A percentile compares a stretch with the other conserved stretches of the same genome.
These are phyloP conservation scores for Dendropsophus ebraccatus DNA, from an alignment of 2,113 vertebrate species.

Conservation along the genomic window DNA sequence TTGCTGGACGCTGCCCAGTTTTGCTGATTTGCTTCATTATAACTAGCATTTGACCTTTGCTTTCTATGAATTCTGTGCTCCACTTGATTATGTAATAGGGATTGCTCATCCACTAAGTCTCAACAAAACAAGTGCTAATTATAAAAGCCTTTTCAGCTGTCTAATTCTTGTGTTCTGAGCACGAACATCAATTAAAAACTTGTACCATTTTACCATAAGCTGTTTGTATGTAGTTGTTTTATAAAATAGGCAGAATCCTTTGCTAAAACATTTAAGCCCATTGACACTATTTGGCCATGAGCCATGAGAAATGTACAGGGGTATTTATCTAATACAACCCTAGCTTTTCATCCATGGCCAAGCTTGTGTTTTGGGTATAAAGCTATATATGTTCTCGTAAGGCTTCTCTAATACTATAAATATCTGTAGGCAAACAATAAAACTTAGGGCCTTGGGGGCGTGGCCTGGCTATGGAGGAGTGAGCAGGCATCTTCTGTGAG, in stretches of 20 bases:
- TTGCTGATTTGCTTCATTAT: constrained; percentile 3
- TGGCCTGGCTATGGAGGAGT: no score
- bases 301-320: no score
- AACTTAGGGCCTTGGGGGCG: no score
- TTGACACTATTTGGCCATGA: no score
- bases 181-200: constrained; percentile 25
- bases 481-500: no score
- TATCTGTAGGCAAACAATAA: no score
- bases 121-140: constrained; percentile 39
- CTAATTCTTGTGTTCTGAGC: constrained; percentile 6
- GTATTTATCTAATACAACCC: no score
- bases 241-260: background rate
- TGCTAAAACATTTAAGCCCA: background rate
- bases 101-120: constrained; percentile 37
- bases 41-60: constrained; percentile 46
- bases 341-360: no score
- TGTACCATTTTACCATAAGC: background rate
- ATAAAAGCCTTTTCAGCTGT: constrained; percentile 21
- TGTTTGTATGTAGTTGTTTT: background rate
- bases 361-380: no score
- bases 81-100: constrained; percentile 30
- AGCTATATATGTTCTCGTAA: no score
- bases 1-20: constrained; percentile 25
- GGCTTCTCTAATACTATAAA: no score
- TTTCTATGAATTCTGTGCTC: constrained; percentile 48